Evolutionary conservation across 2,797 vertebrate genomes (phyloP), one percentile per base, ranked within the genome.

Genomic region (Rallus crepitans): DNA sequence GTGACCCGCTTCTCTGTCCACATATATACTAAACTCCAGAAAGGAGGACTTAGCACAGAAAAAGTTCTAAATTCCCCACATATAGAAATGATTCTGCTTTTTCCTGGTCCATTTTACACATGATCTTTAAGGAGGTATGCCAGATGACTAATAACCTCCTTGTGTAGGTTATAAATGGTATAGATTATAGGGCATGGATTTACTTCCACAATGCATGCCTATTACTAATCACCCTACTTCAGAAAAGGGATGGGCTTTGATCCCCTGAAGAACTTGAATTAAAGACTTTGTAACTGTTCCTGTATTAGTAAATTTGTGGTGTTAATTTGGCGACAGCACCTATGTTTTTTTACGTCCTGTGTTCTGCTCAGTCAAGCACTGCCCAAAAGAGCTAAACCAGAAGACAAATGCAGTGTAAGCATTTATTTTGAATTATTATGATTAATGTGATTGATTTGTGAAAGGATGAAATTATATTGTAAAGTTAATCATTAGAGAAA

Each of bases 371-470:
- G 35, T 70, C 21, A 78, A 85, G 21, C 45, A 50, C 27, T 39
- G 30, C 81, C 76, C 55, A 88, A 59, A 85, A 65, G 35, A 68
- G 40, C 91, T 96, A 95, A 94, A 68, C 12, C 50, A 72, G 79
- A 65, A 73, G 53, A 75, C 64, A 88, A 82, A 89, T 59, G 50
- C 55, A 86, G 17, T 20, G 55, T 69, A 93, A 95, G 91, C 23
- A 75, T 63, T 76, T 5, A 69, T 91, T 95, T 48, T 72, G 70
- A 94, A 47, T 86, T 93, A 76, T 86, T 93, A 91, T 88, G 90
- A 94, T 95, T 94, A 94, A 92, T 72, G 27, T 7, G n/a, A 96
- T 94, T 95, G 95, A 94, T 96, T 96, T 93, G 70, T 87, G 64
- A 97, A 95, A 86, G 66, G 66, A 70, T 70, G 55, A 94, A 94